These are phyloP conservation scores for Macquaria ambigua DNA, from an alignment of 2,113 vertebrate genomes.

Conservation along the genomic window DNA sequence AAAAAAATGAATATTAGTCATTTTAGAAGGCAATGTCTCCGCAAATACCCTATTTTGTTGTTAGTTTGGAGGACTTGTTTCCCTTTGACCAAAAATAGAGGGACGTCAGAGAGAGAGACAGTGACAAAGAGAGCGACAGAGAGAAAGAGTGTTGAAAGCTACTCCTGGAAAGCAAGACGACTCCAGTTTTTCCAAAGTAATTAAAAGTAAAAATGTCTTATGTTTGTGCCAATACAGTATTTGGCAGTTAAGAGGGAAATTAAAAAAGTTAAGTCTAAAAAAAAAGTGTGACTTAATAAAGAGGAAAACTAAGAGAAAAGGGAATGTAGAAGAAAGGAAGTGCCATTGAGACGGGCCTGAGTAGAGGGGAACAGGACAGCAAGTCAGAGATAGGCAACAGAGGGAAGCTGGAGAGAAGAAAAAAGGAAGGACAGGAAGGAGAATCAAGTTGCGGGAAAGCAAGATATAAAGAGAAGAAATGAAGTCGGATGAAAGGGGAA, in stretches of 20 bases:
- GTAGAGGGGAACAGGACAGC: not conserved
- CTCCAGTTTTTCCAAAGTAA: not conserved
- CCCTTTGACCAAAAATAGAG: not conserved
- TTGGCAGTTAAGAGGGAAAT: conserved; percentile 9
- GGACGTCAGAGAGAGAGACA: not conserved
- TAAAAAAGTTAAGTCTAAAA: not conserved
- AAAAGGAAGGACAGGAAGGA: conserved; percentile 21
- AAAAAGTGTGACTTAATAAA: not conserved
- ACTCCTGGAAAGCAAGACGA: not conserved
- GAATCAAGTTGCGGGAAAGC: conserved; percentile 24
- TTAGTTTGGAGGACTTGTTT: not conserved
- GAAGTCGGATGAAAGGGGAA: conserved; percentile 13
- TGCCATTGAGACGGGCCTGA: not conserved
- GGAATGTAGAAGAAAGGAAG: not conserved
- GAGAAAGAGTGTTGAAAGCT: not conserved
- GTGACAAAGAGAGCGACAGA: not conserved
- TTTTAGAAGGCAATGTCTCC: not conserved
- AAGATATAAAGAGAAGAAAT: conserved; percentile 34
- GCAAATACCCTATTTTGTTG: not conserved
- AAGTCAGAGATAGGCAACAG: conserved; percentile 6
- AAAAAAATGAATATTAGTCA: not conserved
- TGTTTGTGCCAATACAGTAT: not conserved
- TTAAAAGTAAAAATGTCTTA: not conserved
- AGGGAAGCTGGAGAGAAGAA: conserved; percentile 5
- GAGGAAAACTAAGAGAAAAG: not conserved